Evolutionary conservation across 2,797 vertebrate genomes (phyloP), one percentile per base, ranked within the genome.

Genomic region (Rhynchotus rufescens): DNA sequence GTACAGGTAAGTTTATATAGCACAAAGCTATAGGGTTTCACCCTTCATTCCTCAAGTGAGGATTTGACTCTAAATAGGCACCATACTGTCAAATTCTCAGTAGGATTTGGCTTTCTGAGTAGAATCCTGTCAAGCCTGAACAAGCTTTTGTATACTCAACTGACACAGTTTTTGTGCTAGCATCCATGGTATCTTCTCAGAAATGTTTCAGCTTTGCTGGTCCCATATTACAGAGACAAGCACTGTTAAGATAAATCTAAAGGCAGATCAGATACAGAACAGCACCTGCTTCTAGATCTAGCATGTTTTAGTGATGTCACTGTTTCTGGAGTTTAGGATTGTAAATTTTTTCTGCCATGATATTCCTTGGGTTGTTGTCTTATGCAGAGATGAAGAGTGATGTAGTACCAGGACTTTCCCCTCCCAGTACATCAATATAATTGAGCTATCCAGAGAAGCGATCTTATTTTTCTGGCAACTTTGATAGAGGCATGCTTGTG

Each of bases 1-100:
- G 84, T 97, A 7, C 98, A 99, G 98, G 98, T 98, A 45, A 84
- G 97, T 56, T 7, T 3, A 13, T 0, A 3, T 4, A 61, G 34
- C 56, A 47, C 15, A 30, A 51, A 79, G 6, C 10, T 60, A 23
- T 30, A 57, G 57, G 34, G 6, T 44, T 82, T 77, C 93, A 54
- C 62, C 28, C 42, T 61, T 56, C 44, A 22, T 68, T 68, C 1
- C 22, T 36, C 11, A 42, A 32, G 45, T 42, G 66, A 80, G 2
- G 9, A 82, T 67, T 60, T 86, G 44, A 15, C 36, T 84, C 26
- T 57, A 45, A 80, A 52, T 20, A 67, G 32, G 11, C 8, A 25
- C 28, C 64, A 12, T 3, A 74, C 73, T 34, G 23, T 72, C 49
- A 72, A 34, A 23, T 57, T 75, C 66, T 66, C 10, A 56, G 21